Evolutionary conservation across 2,113 vertebrate genomes (phyloP).

Genomic region (Turnix velox): DNA sequence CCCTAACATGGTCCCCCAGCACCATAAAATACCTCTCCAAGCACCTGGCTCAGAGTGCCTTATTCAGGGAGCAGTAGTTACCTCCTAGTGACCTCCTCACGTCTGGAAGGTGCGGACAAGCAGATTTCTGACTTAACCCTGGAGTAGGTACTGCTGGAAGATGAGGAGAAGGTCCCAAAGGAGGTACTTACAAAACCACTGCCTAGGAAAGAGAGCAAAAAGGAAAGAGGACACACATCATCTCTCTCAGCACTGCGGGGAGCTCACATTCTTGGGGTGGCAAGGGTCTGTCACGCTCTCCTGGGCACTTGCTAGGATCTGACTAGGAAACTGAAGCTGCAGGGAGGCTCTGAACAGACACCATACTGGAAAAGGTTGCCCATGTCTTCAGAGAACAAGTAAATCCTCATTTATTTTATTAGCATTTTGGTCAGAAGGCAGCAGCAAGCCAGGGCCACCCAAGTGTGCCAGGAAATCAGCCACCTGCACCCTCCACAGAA

Average conservation of each 20-base stretch:
- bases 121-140: slow-evolving; percentile 63
- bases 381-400: neutral
- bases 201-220: slow-evolving; percentile 39
- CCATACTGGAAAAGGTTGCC: neutral
- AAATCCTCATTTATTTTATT: neutral
- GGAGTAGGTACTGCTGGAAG: slow-evolving; percentile 42
- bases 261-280: neutral
- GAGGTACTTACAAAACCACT: slow-evolving; percentile 27
- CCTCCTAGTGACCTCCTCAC: slow-evolving; percentile 37
- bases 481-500: neutral
- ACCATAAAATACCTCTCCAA: neutral
- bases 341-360: neutral
- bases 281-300: neutral
- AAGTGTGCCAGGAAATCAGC: neutral
- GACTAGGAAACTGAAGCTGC: neutral
- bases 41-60: neutral
- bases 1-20: neutral
- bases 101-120: neutral
- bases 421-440: neutral
- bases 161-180: slow-evolving; percentile 40
- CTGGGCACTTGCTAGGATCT: neutral
- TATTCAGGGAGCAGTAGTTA: slow-evolving; percentile 5
- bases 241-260: neutral
- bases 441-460: neutral
- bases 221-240: neutral